A percentile compares a stretch with the other conserved stretches of the same genome.
These are phyloP conservation scores for Harpagus bidentatus DNA, from an alignment of 2,113 vertebrate species.

Conservation along the genomic window DNA sequence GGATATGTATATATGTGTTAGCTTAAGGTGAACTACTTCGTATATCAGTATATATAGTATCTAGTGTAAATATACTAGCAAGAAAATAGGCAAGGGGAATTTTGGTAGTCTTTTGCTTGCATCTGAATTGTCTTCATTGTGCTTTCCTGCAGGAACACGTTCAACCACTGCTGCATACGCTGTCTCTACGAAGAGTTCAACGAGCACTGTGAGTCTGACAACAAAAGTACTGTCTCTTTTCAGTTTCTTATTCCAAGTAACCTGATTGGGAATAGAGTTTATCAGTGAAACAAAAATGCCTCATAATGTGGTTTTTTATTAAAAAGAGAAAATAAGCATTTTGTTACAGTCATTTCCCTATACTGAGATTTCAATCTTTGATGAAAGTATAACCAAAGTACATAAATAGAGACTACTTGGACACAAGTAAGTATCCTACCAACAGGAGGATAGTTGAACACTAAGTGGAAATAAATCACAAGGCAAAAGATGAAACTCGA, in stretches of 20 bases:
- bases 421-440: neutral
- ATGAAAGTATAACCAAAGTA: neutral
- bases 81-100: neutral
- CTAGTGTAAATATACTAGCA: neutral
- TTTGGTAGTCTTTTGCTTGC: neutral
- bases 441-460: neutral
- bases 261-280: neutral
- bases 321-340: neutral
- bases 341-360: neutral
- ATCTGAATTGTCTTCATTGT: neutral
- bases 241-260: neutral
- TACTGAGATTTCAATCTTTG: neutral
- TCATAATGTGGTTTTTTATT: accelerated
- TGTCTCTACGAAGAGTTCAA: neutral
- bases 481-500: neutral
- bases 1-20: neutral
- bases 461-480: neutral
- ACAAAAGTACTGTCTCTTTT: neutral
- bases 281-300: neutral
- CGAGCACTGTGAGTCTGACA: accelerated
- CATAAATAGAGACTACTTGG: neutral
- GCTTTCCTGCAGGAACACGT: neutral
- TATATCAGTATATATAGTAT: neutral
- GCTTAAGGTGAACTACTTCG: neutral
- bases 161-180: neutral